phyloP scores from a whole-genome alignment of 2,888 invertebrate species.

The Oscheius sp. region DNA sequence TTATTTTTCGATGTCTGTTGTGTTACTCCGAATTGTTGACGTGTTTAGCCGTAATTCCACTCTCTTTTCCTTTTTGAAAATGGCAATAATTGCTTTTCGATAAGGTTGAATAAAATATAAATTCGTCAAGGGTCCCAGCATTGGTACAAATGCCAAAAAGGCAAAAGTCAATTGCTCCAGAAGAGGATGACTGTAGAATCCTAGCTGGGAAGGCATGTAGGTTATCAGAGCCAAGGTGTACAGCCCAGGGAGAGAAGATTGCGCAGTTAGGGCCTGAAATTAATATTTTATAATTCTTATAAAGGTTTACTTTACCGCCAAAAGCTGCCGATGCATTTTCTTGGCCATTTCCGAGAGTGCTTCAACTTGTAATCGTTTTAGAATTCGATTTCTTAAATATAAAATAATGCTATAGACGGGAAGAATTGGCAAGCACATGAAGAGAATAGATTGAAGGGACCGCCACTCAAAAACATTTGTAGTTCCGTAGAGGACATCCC shows the following conservation, averaged over 20 bases:
- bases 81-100: not conserved
- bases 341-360: not conserved
- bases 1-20: no score
- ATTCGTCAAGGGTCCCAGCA: not conserved
- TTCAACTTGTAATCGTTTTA: not conserved
- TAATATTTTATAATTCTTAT: not conserved
- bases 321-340: not conserved
- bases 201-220: not conserved
- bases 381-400: not conserved
- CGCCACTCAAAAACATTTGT: slow-evolving; percentile 7
- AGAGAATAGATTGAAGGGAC: not conserved
- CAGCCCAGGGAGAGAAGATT: slow-evolving; percentile 2
- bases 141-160: slow-evolving; percentile 7
- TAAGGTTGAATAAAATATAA: slow-evolving; percentile 5
- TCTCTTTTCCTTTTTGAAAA: no score
- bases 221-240: not conserved
- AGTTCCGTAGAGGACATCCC: slow-evolving; percentile 7
- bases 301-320: not conserved
- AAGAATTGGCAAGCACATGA: slow-evolving; percentile 9
- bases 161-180: not conserved
- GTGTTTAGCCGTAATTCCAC: no score
- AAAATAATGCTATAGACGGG: slow-evolving; percentile 8
- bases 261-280: slow-evolving; percentile 15
- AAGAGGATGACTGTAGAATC: slow-evolving; percentile 1
- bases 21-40: no score